Evolutionary conservation across 1,140 invertebrate species (phyloP).

Genomic region (Drosophila rufa): DNA sequence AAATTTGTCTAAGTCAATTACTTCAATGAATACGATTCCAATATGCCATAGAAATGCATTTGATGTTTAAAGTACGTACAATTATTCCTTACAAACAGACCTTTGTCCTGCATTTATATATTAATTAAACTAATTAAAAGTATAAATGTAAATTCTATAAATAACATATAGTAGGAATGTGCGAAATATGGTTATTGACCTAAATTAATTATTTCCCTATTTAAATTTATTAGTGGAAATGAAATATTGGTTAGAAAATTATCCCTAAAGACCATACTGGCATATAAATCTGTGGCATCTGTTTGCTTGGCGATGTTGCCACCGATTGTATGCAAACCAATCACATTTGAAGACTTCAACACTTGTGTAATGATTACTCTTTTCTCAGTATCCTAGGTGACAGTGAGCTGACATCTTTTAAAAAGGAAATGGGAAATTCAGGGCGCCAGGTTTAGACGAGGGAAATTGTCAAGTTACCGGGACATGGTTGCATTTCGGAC

Average conservation of each 20-base stretch:
- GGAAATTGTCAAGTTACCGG: conserved; percentile 45
- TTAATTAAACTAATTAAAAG: neutral
- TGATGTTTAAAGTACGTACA: neutral
- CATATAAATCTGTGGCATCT: neutral
- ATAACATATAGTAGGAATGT: too few species aligned
- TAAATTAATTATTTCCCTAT: neutral
- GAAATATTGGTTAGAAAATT: neutral
- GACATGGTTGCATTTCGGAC: conserved; percentile 53
- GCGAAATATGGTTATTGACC: too few species aligned
- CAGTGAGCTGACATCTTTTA: conserved; percentile 46
- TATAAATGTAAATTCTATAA: neutral
- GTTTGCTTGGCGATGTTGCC: neutral
- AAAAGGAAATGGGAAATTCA: conserved; percentile 13
- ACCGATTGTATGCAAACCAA: neutral
- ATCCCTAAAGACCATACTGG: neutral
- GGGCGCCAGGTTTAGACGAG: conserved; percentile 24
- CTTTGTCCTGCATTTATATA: neutral
- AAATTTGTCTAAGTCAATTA: neutral
- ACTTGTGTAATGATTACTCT: neutral
- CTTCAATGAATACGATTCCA: neutral
- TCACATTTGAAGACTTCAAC: neutral
- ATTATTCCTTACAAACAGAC: too few species aligned
- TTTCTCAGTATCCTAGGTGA: conserved; percentile 8
- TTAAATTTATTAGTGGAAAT: neutral
- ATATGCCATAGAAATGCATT: neutral